Evolutionary conservation across 2,113 vertebrate species (phyloP).

Genomic region (Melanocharis versteri): DNA sequence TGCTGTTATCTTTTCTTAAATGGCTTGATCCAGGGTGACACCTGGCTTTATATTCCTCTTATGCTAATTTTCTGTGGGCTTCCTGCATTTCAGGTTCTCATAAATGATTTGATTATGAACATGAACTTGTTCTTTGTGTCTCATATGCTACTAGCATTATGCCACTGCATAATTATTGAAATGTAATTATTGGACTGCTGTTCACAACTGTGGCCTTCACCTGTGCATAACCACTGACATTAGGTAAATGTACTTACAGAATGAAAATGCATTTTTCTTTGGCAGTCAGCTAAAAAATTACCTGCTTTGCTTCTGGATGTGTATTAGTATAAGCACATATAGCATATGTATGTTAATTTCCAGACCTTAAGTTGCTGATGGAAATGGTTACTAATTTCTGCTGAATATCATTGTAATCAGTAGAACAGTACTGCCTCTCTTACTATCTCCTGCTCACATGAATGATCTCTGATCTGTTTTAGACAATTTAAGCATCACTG

Average conservation of each 20-base stretch:
- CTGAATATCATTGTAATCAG: not conserved
- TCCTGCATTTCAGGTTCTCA: not conserved
- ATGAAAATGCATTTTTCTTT: not conserved
- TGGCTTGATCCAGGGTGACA: not conserved
- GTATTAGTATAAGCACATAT: not conserved
- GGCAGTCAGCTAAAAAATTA: not conserved
- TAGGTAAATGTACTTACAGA: not conserved
- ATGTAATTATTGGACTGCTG: not conserved
- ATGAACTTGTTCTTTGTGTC: not conserved
- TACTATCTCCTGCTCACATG: not conserved
- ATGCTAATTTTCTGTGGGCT: not conserved
- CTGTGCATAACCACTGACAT: not conserved
- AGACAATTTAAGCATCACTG: not conserved
- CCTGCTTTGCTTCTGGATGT: not conserved
- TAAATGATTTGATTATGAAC: not conserved
- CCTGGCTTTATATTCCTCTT: not conserved
- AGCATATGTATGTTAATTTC: not conserved
- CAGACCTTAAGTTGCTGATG: not conserved
- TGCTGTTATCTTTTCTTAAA: not conserved
- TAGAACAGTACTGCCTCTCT: not conserved
- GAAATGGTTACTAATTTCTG: not conserved
- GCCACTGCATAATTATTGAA: not conserved
- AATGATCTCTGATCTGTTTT: not conserved
- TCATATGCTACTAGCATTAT: not conserved
- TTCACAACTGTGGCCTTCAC: not conserved